These are phyloP conservation scores for Nebria salina DNA, from an alignment of 2,888 invertebrate genomes.

Conservation along the genomic window DNA sequence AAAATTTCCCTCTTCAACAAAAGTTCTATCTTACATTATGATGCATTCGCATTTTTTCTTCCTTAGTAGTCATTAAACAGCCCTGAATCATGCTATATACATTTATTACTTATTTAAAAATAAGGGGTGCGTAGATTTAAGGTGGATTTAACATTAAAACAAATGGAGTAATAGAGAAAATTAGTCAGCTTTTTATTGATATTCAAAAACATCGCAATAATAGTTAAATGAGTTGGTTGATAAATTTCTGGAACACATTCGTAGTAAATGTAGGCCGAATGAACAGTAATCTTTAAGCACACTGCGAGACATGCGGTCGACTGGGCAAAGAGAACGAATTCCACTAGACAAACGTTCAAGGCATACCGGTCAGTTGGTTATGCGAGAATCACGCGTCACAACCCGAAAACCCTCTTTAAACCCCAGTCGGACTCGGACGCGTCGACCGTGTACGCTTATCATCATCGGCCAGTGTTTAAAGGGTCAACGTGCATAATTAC, in stretches of 20 bases:
- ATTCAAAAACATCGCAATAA: too few species aligned
- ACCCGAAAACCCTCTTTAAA: conserved; percentile 11
- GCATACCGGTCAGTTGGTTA: neutral
- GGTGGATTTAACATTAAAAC: too few species aligned
- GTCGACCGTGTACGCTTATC: conserved; percentile 4
- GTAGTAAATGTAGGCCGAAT: neutral
- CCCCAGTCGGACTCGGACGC: neutral
- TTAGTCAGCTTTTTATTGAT: too few species aligned
- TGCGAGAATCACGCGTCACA: conserved; percentile 4
- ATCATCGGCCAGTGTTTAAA: conserved; percentile 4
- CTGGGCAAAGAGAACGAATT: neutral
- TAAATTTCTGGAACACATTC: neutral
- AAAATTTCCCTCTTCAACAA: too few species aligned
- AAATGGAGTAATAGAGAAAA: too few species aligned
- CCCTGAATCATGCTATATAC: too few species aligned
- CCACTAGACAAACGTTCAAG: neutral
- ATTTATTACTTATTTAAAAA: too few species aligned
- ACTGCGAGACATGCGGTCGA: neutral
- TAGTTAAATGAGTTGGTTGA: neutral
- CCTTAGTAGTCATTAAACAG: too few species aligned
- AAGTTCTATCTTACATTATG: too few species aligned
- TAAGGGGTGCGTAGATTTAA: too few species aligned
- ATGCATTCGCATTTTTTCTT: too few species aligned
- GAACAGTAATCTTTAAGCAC: neutral
- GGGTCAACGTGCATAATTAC: conserved; percentile 14